Evolutionary conservation across 2,113 vertebrate species (phyloP).

Genomic region (Centropristis striata): DNA sequence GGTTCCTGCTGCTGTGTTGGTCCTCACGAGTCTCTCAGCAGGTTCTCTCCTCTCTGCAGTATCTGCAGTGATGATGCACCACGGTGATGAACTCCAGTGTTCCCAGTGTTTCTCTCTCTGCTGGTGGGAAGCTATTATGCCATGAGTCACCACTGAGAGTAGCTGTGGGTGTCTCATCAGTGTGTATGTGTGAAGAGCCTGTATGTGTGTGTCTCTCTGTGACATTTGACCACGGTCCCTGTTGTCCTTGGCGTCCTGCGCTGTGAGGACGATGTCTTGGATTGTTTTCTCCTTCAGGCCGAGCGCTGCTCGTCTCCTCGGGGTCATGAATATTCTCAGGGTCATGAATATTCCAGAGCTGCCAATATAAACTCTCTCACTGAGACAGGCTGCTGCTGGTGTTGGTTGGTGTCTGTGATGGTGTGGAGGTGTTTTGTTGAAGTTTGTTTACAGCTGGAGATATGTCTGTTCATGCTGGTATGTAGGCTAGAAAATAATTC

Average conservation of each 20-base stretch:
- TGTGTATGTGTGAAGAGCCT: conserved; percentile 1
- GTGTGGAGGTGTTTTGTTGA: conserved; percentile 6
- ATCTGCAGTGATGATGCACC: conserved; percentile 30
- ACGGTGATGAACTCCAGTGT: conserved; percentile 27
- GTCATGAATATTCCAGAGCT: not conserved
- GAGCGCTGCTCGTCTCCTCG: conserved; percentile 37
- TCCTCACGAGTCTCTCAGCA: not conserved
- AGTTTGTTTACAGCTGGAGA: not conserved
- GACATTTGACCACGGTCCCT: conserved; percentile 46
- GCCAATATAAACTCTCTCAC: conserved; percentile 13
- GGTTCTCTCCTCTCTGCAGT: conserved; percentile 10
- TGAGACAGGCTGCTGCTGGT: not conserved
- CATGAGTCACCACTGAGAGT: conserved; percentile 65
- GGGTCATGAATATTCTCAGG: conserved; percentile 37
- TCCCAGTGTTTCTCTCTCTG: conserved; percentile 27
- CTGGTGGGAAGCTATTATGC: conserved; percentile 57
- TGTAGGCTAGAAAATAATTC: conserved; percentile 14
- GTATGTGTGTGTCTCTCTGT: not conserved
- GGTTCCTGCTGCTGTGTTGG: conserved; percentile 20
- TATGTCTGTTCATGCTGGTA: not conserved
- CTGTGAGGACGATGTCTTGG: not conserved
- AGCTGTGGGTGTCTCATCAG: conserved; percentile 51
- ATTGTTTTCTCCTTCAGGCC: conserved; percentile 40
- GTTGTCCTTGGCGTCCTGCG: conserved; percentile 18
- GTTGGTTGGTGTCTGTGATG: not conserved